These are phyloP conservation scores for Holacanthus passer DNA, from an alignment of 2,113 vertebrate genomes.

Conservation along the genomic window DNA sequence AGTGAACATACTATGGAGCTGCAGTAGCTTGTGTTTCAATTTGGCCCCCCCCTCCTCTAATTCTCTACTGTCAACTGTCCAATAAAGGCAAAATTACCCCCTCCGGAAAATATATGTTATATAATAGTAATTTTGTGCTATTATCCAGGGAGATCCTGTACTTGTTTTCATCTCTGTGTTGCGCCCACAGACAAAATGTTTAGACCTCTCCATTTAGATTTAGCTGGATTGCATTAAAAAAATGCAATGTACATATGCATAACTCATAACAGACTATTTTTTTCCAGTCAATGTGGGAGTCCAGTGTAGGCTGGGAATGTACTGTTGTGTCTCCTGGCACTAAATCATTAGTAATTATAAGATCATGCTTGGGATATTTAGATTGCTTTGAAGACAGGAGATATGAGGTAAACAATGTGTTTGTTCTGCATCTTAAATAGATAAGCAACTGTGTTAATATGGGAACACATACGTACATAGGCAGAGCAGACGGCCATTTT, in stretches of 20 bases:
- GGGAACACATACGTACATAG: not conserved
- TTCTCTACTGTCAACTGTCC: not conserved
- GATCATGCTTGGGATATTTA: slow-evolving; percentile 55
- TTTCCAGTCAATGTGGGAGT: slow-evolving; percentile 25
- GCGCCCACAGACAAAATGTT: not conserved
- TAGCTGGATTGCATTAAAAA: not conserved
- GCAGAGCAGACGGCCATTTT: slow-evolving; percentile 28
- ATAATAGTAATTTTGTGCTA: slow-evolving; percentile 7
- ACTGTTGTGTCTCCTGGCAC: slow-evolving; percentile 48
- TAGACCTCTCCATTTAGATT: not conserved
- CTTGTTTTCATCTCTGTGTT: slow-evolving; percentile 2
- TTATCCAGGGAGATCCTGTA: not conserved
- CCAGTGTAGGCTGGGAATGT: slow-evolving; percentile 50
- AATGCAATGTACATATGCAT: slow-evolving; percentile 2
- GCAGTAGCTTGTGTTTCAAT: not conserved
- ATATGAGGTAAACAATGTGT: slow-evolving; percentile 55
- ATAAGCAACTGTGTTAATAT: slow-evolving; percentile 38
- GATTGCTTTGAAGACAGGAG: slow-evolving; percentile 33
- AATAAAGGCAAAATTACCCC: not conserved
- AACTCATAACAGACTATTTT: not conserved
- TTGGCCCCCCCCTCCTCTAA: not conserved
- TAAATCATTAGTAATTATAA: slow-evolving; percentile 58
- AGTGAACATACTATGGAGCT: not conserved
- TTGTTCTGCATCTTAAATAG: slow-evolving; percentile 54
- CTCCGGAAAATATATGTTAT: not conserved